phyloP scores from a whole-genome alignment of 2,797 vertebrate species.

The Mionectes olivaceus region DNA sequence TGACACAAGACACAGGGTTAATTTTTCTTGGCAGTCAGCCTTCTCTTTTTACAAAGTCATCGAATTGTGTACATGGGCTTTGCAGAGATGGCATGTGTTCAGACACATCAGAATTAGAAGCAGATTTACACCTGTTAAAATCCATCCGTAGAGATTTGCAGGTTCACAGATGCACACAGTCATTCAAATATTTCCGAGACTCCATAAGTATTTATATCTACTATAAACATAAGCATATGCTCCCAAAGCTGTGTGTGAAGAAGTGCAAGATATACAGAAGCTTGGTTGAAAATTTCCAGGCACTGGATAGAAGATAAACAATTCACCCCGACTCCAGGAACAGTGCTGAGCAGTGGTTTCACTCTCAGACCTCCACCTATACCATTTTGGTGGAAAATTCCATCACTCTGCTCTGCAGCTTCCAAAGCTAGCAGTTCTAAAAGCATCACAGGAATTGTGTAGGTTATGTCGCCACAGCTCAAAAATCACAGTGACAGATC shows the following conservation, averaged over 20 bases:
- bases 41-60: background rate
- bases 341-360: background rate
- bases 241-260: conserved; percentile 18
- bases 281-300: background rate
- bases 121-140: conserved; percentile 25
- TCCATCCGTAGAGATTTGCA: background rate
- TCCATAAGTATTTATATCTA: background rate
- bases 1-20: background rate
- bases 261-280: background rate
- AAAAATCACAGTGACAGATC: background rate
- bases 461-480: background rate
- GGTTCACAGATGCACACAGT: background rate
- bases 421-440: background rate
- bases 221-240: conserved; percentile 20
- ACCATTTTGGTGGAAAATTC: background rate
- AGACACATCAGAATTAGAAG: background rate
- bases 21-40: conserved; percentile 24
- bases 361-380: background rate
- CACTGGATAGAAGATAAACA: background rate
- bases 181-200: background rate
- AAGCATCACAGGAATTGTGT: background rate
- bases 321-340: background rate
- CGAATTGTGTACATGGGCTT: background rate
- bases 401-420: background rate
- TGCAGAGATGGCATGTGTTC: background rate